Evolutionary conservation across 2,797 vertebrate genomes (phyloP).

Genomic region (Myoxocephalus aenaeus): DNA sequence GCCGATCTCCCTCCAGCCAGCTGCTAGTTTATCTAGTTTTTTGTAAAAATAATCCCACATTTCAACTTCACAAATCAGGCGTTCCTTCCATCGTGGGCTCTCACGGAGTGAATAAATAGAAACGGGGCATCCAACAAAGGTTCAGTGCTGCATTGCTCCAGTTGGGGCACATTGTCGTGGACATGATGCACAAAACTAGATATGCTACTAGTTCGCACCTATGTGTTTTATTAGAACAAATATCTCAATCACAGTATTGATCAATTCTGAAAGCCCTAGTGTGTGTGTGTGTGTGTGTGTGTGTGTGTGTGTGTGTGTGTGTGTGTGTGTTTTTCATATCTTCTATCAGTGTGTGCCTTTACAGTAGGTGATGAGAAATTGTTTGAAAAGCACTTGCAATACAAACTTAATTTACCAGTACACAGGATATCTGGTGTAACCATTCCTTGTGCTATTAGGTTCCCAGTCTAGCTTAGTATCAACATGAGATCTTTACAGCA

Average conservation of each 20-base stretch:
- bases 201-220: too few species aligned
- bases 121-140: too few species aligned
- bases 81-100: background rate
- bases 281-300: background rate
- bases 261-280: background rate
- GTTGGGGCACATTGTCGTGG: too few species aligned
- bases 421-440: slow-evolving; percentile 13
- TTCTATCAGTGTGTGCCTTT: background rate
- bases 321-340: background rate
- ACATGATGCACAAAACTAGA: too few species aligned
- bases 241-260: background rate
- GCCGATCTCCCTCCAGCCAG: background rate
- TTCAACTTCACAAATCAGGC: background rate
- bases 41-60: too few species aligned
- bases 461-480: slow-evolving; percentile 19
- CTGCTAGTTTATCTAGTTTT: background rate
- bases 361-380: background rate
- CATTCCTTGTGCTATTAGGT: slow-evolving; percentile 13
- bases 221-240: too few species aligned
- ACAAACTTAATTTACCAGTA: slow-evolving; percentile 37
- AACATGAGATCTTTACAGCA: slow-evolving; percentile 36
- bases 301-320: background rate
- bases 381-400: slow-evolving; percentile 27
- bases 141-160: too few species aligned
- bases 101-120: background rate